Evolutionary conservation across 1,140 invertebrate genomes (phyloP).

Genomic region (Eciton burchellii): DNA sequence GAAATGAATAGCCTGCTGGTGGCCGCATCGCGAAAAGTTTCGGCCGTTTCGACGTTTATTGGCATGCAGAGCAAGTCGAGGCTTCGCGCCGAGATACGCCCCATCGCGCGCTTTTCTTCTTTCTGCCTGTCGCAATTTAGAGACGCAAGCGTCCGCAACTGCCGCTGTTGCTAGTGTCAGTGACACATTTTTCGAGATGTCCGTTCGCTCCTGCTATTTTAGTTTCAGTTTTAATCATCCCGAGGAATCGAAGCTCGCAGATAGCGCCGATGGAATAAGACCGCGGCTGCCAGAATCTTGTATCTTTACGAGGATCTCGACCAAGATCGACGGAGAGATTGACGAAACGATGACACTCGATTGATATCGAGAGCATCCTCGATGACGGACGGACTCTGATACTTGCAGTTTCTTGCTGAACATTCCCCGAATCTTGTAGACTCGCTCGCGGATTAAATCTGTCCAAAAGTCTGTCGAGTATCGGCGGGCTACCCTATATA

Average conservation of each 20-base stretch:
- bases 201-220: too few relatives aligned
- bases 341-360: background rate
- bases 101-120: conserved; percentile 22
- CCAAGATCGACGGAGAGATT: too few relatives aligned
- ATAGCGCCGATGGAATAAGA: too few relatives aligned
- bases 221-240: too few relatives aligned
- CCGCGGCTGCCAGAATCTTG: too few relatives aligned
- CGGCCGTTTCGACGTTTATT: conserved; percentile 34
- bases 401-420: background rate
- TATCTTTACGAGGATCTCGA: too few relatives aligned
- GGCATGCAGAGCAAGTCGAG: conserved; percentile 27
- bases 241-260: too few relatives aligned
- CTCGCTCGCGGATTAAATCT: background rate
- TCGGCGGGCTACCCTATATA: conserved; percentile 56
- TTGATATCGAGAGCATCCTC: too few relatives aligned
- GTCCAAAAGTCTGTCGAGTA: conserved; percentile 24
- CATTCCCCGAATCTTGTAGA: background rate
- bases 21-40: conserved; percentile 58
- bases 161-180: background rate
- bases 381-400: too few relatives aligned
- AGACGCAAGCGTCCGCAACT: conserved; percentile 9
- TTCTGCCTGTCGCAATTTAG: conserved; percentile 19
- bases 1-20: conserved; percentile 7
- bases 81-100: background rate
- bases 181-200: background rate